Evolutionary conservation across 2,797 vertebrate genomes (phyloP), one percentile per base, ranked within the genome.

Genomic region (Momotus momota): DNA sequence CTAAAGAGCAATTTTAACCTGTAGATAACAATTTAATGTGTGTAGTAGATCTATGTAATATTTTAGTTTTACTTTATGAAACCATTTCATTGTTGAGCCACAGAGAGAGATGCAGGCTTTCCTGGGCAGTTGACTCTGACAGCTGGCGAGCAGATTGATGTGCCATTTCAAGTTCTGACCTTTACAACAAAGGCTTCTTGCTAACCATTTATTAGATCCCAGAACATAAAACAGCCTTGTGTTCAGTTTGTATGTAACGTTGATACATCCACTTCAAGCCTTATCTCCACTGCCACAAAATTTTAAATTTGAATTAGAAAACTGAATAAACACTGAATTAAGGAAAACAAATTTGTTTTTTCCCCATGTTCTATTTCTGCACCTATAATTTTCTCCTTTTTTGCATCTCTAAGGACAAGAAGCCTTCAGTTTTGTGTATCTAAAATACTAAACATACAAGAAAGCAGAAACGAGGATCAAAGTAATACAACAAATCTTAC

Each of bases 151-250:
- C 61, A 85, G 62, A 45, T 22, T 82, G 86, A 88, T 64, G 43
- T 75, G 86, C 93, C 64, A 41, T 80, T 95, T 91, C 88, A 82
- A 41, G 40, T 73, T 81, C 79, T 93, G 85, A 94, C 92, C 88
- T 94, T 94, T 95, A 57, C 31, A 38, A 84, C 66, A 64, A 93
- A 71, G 86, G 20, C 23, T 23, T 92, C 71, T 80, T 92, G 60
- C 52, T 86, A 85, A 85, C 49, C 16, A 7, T 67, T 88, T 93
- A 61, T 81, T 83, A 74, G 54, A 92, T 55, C 48, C 35, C 45
- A 70, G 40, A 70, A 93, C 43, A 48, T 75, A 72, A 81, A 86
- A 40, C 10, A 31, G 67, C 31, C 64, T 90, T 48, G 41, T 72
- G 62, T 66, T 84, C 31, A 22, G n/a, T 67, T 72, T 9, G 3